Conservation (phyloP, 2,113 vertebrate genomes). For the Notarius lentiginosus region DNA sequence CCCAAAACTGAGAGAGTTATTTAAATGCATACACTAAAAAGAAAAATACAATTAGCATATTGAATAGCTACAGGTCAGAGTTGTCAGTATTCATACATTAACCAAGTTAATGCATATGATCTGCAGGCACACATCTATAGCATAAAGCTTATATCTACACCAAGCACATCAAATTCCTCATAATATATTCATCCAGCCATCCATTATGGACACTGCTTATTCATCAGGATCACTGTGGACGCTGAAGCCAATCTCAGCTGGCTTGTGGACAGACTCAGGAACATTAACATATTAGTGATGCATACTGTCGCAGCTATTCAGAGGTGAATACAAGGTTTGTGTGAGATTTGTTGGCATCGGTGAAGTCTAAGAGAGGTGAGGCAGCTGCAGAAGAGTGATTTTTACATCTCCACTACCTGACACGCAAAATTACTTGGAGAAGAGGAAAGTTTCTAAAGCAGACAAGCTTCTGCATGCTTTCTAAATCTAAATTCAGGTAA, state of each 20-base stretch:
- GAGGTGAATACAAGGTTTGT: not conserved
- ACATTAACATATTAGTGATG: not conserved
- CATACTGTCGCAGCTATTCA: not conserved
- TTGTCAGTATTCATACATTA: not conserved
- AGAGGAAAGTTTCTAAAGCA: not conserved
- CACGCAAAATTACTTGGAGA: not conserved
- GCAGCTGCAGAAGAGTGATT: not conserved
- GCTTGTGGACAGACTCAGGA: not conserved
- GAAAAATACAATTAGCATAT: constrained; percentile 14
- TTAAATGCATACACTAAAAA: not conserved
- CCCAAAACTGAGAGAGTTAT: not conserved
- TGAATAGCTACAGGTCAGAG: not conserved
- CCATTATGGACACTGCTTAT: too few species aligned
- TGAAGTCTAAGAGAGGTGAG: not conserved
- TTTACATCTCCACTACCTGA: not conserved
- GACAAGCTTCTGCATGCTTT: not conserved
- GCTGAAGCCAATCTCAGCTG: too few species aligned
- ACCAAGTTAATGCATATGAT: not conserved
- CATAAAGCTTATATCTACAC: not conserved
- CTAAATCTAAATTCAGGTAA: not conserved
- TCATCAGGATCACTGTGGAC: too few species aligned
- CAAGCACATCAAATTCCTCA: constrained; percentile 5
- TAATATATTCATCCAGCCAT: too few species aligned
- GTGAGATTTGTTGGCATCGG: not conserved
- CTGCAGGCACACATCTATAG: not conserved